These are phyloP conservation scores for Gallinago solitaria DNA, from an alignment of 2,797 vertebrate genomes.

Conservation along the genomic window DNA sequence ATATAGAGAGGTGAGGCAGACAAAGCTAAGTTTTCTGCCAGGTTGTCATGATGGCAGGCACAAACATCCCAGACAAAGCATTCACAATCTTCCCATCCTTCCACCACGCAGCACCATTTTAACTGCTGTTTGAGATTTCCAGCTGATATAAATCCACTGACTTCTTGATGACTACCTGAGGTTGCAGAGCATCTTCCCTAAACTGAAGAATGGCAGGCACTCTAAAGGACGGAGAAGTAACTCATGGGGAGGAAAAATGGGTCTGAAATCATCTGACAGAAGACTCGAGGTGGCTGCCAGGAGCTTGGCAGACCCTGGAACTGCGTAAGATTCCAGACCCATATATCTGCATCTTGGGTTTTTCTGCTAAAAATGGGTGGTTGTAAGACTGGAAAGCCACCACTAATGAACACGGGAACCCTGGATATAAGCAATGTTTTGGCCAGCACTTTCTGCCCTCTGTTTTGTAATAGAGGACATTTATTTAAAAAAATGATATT, in stretches of 20 bases:
- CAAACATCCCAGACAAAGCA: neutral
- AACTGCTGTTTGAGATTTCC: neutral
- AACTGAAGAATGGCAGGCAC: neutral
- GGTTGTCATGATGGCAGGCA: neutral
- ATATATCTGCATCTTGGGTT: neutral
- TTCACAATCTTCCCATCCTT: accelerated
- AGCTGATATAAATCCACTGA: neutral
- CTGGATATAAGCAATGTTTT: neutral
- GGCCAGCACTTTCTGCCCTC: neutral
- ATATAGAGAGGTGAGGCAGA: neutral
- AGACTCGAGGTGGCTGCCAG: neutral
- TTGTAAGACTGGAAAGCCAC: neutral
- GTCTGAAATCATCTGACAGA: neutral
- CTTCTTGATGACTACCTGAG: neutral
- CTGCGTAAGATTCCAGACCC: neutral
- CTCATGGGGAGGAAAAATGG: neutral
- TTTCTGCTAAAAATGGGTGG: neutral
- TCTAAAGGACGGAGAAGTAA: neutral
- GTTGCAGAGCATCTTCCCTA: neutral
- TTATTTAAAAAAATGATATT: neutral
- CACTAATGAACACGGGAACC: neutral
- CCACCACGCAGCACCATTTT: neutral
- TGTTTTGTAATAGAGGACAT: neutral
- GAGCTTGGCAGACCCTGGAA: neutral
- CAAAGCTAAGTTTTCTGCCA: neutral